Percentiles rank a stretch among this genome's conserved stretches.
Evolutionary conservation across 2,113 vertebrate species (phyloP).

Genomic region (Eurypyga helias): DNA sequence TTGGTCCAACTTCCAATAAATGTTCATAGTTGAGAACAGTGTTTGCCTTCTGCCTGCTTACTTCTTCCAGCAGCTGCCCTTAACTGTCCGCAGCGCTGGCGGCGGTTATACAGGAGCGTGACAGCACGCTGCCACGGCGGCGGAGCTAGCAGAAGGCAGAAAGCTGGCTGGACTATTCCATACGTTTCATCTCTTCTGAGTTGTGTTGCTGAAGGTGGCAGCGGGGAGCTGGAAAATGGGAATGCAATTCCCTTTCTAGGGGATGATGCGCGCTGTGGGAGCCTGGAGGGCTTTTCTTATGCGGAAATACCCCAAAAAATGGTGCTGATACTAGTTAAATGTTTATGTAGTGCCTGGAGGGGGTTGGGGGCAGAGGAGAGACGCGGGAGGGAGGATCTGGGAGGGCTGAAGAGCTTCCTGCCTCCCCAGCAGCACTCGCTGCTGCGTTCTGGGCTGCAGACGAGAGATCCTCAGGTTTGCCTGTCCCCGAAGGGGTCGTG

Average conservation of each 20-base stretch:
- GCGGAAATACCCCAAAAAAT: neutral
- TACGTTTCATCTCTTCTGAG: neutral
- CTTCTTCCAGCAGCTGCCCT: no score
- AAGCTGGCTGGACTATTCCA: neutral
- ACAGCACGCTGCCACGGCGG: rapidly evolving
- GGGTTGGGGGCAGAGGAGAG: neutral
- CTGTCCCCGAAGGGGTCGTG: neutral
- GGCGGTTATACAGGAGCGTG: neutral
- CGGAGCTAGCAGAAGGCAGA: neutral
- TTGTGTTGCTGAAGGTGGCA: neutral
- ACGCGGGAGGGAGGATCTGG: neutral
- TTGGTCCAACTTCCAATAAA: constrained; percentile 60
- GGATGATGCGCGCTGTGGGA: neutral
- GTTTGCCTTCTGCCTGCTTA: constrained; percentile 31
- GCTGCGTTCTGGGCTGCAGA: no score
- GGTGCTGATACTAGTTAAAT: neutral
- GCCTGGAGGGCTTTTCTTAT: neutral
- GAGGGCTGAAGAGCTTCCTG: neutral
- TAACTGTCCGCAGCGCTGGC: no score
- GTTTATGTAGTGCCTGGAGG: neutral
- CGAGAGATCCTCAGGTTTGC: neutral
- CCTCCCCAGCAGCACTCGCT: neutral
- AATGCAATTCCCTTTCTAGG: neutral
- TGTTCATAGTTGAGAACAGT: constrained; percentile 28
- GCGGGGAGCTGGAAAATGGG: neutral